Base-by-base conservation (phyloP, 2,113 vertebrate genomes). In the Sinocyclocheilus rhinocerous region DNA sequence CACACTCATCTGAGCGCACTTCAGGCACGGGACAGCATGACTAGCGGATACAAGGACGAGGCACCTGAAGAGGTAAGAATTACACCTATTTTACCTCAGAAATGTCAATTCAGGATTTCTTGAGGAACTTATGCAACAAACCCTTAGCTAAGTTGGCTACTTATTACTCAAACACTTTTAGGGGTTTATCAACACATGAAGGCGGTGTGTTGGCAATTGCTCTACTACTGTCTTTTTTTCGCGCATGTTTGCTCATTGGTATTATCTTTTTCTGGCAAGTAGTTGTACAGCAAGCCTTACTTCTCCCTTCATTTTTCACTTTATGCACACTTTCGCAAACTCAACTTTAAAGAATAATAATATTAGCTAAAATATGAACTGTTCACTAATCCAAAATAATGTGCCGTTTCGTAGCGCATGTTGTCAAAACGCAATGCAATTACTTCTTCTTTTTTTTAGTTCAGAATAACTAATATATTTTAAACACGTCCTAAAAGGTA, bases 41-140 rank as follows among this genome's bases (percentile, higher is more conserved):
- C 98, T 90, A 96, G 96, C 90, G 97, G 96, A 90, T 91, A 89
- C 93, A 97, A 96, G 94, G 96, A 96, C 96, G 94, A 94, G 79
- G 96, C 97, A 59, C 93, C 96, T 18, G 96, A 94, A 13, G 94
- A 95, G 94, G 95, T 94, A 92, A 79, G 89, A 29, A 20, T 52
- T 16, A 70, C 50, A 36, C 24, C 4, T 29, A 81, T 63, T 24
- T 80, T 13, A 42, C n/a, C 13, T 67, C 24, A 22, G 1, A 63
- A 26, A 11, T 45, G 20, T 9, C 9, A 73, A 5, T 18, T 29
- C 12, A 29, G 16, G 16, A 1, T 55, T 55, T 55, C 1, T 52
- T 75, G 33, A 39, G 69, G 39, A 2, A 18, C 4, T 33, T 39
- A 20, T 67, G 22, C 15, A 67, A 45, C 1, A 61, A 15, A 67